Evolutionary conservation across 2,113 vertebrate species (phyloP).

Genomic region (Eurypyga helias): DNA sequence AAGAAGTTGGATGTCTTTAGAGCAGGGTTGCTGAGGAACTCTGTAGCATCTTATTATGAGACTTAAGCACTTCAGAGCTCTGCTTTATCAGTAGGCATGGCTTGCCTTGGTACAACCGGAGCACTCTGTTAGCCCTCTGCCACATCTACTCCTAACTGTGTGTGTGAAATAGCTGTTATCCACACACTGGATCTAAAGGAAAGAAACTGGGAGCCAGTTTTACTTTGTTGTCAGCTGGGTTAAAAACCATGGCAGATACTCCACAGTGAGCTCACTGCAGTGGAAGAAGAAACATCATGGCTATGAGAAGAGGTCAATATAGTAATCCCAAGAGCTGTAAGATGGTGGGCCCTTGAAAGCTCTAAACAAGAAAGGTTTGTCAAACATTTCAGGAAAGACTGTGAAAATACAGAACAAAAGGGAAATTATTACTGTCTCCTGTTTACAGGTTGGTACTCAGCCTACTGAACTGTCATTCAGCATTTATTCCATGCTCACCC

Average conservation of each 20-base stretch:
- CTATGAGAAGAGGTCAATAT: not conserved
- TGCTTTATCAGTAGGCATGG: not conserved
- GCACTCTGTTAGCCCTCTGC: not conserved
- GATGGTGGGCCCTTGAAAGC: not conserved
- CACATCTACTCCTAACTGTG: not conserved
- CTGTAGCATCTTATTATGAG: not conserved
- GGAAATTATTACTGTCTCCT: not conserved
- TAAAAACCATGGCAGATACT: not conserved
- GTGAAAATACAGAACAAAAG: not conserved
- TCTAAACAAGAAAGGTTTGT: not conserved
- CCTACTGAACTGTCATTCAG: not conserved
- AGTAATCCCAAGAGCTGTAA: not conserved
- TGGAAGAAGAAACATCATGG: not conserved
- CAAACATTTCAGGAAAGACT: not conserved
- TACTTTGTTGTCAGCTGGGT: not conserved
- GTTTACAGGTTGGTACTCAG: not conserved
- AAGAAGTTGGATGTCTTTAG: not conserved
- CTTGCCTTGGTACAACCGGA: not conserved
- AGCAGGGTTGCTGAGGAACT: not conserved
- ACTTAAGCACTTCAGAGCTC: not conserved
- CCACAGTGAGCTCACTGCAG: not conserved
- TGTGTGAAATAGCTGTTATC: not conserved
- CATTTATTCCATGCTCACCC: not conserved
- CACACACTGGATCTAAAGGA: not conserved
- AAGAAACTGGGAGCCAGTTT: not conserved